A percentile compares a stretch with the other conserved stretches of the same genome.
These are phyloP conservation scores for Tetraodon nigroviridis DNA, from an alignment of 2,113 vertebrate species.

Conservation along the genomic window DNA sequence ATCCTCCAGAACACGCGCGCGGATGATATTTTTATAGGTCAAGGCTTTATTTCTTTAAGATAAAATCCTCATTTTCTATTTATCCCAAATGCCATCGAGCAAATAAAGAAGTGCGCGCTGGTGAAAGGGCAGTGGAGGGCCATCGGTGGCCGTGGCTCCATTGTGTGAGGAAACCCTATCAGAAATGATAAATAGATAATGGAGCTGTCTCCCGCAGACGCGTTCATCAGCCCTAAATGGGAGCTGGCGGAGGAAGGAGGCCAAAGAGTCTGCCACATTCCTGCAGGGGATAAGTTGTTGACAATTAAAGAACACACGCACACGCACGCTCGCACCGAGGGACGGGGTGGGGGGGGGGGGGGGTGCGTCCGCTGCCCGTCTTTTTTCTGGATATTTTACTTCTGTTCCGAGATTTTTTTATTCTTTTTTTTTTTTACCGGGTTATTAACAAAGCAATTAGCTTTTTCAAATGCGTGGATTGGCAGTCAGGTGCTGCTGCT, in stretches of 20 bases:
- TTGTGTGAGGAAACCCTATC: constrained; percentile 58
- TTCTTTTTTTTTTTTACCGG: background rate
- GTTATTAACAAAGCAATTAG: background rate
- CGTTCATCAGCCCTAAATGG: constrained; percentile 68
- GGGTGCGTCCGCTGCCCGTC: constrained; percentile 12
- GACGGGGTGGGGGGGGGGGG: background rate
- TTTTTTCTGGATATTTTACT: constrained; percentile 9
- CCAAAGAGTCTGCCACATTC: constrained; percentile 65
- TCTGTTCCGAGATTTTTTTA: background rate
- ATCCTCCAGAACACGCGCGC: background rate
- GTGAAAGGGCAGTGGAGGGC: constrained; percentile 30
- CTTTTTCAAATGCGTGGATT: too few species aligned
- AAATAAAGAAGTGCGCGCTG: constrained; percentile 5
- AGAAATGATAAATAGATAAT: constrained; percentile 78
- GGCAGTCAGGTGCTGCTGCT: too few species aligned
- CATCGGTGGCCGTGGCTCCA: constrained; percentile 23
- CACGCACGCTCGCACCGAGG: background rate
- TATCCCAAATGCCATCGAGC: constrained; percentile 19
- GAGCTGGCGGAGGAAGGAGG: constrained; percentile 69
- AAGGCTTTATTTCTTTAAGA: background rate
- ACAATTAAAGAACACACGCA: constrained; percentile 69
- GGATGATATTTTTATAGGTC: too few species aligned
- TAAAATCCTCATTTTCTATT: constrained; percentile 15
- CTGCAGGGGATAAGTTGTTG: constrained; percentile 74
- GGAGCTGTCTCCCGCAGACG: constrained; percentile 68